These are phyloP conservation scores for Tillus elongatus DNA, from an alignment of 2,888 invertebrate genomes.

Conservation along the genomic window DNA sequence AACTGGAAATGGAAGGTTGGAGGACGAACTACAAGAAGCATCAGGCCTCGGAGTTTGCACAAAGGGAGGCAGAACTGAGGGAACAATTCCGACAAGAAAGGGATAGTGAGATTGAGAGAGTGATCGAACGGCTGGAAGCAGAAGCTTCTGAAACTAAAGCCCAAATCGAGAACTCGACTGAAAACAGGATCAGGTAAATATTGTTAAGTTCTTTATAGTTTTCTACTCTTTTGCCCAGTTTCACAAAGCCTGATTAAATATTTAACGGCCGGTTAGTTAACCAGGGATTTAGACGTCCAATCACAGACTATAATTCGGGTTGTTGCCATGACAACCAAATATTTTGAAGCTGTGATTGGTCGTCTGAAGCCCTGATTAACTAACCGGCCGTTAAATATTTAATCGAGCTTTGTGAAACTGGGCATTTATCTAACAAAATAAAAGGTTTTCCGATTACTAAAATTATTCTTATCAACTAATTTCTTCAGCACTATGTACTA, in stretches of 20 bases:
- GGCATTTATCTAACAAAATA: background rate
- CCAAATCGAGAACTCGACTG: constrained; percentile 54
- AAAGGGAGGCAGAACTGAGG: constrained; percentile 58
- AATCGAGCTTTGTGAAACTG: too few relatives aligned
- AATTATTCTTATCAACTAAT: constrained; percentile 4
- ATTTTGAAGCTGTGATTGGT: too few relatives aligned
- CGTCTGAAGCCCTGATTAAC: too few relatives aligned
- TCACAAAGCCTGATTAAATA: too few relatives aligned
- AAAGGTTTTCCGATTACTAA: constrained; percentile 1
- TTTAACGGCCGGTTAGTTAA: background rate
- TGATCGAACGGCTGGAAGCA: constrained; percentile 58
- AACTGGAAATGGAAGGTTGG: constrained; percentile 56
- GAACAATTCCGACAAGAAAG: constrained; percentile 64
- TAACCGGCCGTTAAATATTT: too few relatives aligned
- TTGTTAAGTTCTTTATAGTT: too few relatives aligned
- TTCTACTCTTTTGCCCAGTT: too few relatives aligned
- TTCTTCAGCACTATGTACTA: too few relatives aligned
- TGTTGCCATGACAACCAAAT: too few relatives aligned
- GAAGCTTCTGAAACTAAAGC: constrained; percentile 53
- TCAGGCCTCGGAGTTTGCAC: constrained; percentile 51
- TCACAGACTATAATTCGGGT: too few relatives aligned
- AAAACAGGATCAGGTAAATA: constrained; percentile 41
- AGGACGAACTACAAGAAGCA: constrained; percentile 54
- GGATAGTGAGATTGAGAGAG: constrained; percentile 69
- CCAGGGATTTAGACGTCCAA: too few relatives aligned